Base-by-base conservation (phyloP, 2,888 invertebrate species). In the Conistra vaccinii region DNA sequence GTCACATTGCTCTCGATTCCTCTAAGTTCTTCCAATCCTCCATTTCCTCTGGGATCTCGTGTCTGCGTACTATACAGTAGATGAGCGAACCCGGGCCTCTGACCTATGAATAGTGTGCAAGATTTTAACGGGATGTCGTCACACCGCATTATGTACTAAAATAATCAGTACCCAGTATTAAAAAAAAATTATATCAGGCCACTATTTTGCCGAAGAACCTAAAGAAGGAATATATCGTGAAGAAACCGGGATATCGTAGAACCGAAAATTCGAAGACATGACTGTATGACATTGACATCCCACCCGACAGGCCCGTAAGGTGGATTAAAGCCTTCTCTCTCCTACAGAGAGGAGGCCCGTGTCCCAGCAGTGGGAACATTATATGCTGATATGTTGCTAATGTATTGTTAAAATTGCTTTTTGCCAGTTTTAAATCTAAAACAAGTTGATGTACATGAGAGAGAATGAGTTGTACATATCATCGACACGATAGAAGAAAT, bases 41-140 rank as follows among this genome's bases (percentile, higher is more conserved):
- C 77, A 85, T 85, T 86, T 87, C 85, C 84, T 82, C 3, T 39
- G 65, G 53, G 69, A 85, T 79, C 26, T 78, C 81, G 68, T 78
- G 74, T 66, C 42, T 29, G 7, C 9, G 61, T 75, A 42, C 72
- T 81, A 73, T 83, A 68, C 23, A 74, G 57, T 60, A 69, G 48
- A 78, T 69, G 73, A 63, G 57, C 51, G 32, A 65, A 60, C 23
- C 17, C 10, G 35, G 74, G 32, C 17, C 75, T 60, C 39, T 79
- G 83, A 78, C 75, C 81, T 73, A 58, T 57, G 35, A n/a, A 23
- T 42, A 51, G 53, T 29, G 60, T 63, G 53, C 45, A 53, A 84
- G 73, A 67, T 76, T 75, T 72, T 72, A 73, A 55, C 39, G 5
- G 58, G 26, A 35, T n/a, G 3, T 29, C n/a, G 17, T 83, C 26